These are phyloP conservation scores for Cynopterus brachyotis DNA, from an alignment of 2,113 vertebrate species.

Conservation along the genomic window DNA sequence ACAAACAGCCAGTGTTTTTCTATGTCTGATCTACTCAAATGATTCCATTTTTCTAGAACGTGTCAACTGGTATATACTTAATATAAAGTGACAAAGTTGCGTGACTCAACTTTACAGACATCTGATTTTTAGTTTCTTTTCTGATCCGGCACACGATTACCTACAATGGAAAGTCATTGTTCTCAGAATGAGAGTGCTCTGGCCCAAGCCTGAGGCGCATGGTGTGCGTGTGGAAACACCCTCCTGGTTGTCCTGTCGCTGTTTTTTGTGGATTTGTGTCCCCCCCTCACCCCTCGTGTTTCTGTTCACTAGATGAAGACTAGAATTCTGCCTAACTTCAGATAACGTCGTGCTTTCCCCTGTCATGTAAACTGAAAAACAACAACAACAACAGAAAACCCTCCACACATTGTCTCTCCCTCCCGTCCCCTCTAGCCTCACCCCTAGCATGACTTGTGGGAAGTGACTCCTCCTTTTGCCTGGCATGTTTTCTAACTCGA, in stretches of 20 bases:
- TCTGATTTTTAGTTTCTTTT: background rate
- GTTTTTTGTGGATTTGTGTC: conserved; percentile 75
- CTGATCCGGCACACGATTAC: background rate
- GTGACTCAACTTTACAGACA: background rate
- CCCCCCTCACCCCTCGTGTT: conserved; percentile 69
- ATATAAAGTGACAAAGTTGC: background rate
- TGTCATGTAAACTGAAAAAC: conserved; percentile 50
- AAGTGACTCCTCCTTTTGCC: conserved; percentile 72
- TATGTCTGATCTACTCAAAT: background rate
- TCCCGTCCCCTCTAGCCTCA: background rate
- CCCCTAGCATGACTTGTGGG: conserved; percentile 78
- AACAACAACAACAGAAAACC: background rate
- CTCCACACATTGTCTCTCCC: conserved; percentile 11
- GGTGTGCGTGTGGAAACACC: conserved; percentile 45
- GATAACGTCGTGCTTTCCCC: conserved; percentile 68
- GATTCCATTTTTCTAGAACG: background rate
- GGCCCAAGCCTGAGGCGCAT: conserved; percentile 42
- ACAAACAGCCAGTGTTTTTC: background rate
- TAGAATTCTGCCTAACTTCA: conserved; percentile 75
- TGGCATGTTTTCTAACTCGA: conserved; percentile 79
- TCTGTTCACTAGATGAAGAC: conserved; percentile 79
- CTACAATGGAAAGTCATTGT: conserved; percentile 65
- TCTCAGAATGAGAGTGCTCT: conserved; percentile 82
- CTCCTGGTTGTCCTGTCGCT: conserved; percentile 29
- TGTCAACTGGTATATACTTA: background rate